Percentiles rank a stretch among this genome's conserved stretches.
phyloP scores from a whole-genome alignment of 2,888 invertebrate species.

The Epirrita christyi region DNA sequence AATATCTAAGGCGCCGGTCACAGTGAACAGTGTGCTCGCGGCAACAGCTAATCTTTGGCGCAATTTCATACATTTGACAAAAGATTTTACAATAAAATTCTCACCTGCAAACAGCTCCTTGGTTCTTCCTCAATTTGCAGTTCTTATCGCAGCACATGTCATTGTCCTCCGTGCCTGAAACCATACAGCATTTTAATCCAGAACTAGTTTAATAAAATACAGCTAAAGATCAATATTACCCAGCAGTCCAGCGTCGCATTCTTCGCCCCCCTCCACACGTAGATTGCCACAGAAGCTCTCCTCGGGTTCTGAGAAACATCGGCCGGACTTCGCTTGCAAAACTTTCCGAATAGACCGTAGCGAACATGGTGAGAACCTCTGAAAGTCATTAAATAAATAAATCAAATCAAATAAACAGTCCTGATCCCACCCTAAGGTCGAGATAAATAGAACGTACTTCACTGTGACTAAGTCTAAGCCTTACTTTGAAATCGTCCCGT shows the following conservation, averaged over 20 bases:
- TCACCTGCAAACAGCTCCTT: conserved; percentile 95
- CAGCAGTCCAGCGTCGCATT: conserved; percentile 97
- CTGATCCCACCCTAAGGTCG: too few relatives aligned
- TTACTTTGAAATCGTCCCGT: too few relatives aligned
- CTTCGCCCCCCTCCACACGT: conserved; percentile 97
- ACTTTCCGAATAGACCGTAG: conserved; percentile 96
- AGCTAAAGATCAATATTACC: conserved; percentile 69
- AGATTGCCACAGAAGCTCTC: conserved; percentile 98
- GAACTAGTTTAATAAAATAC: background rate
- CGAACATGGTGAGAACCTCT: conserved; percentile 98
- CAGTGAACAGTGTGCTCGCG: too few relatives aligned
- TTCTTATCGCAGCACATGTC: conserved; percentile 97
- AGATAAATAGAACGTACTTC: too few relatives aligned
- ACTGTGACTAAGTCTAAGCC: too few relatives aligned
- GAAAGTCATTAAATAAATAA: conserved; percentile 30
- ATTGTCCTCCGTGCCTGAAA: conserved; percentile 91
- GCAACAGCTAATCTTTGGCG: too few relatives aligned
- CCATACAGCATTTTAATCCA: background rate
- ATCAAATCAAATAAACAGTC: too few relatives aligned
- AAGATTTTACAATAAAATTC: background rate
- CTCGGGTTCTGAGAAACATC: conserved; percentile 96
- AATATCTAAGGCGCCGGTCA: too few relatives aligned
- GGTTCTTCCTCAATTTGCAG: conserved; percentile 92
- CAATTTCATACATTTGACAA: too few relatives aligned
- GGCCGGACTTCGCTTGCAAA: conserved; percentile 94